Conservation (phyloP, 2,113 vertebrate species). For the Aspidoscelis tigris region DNA sequence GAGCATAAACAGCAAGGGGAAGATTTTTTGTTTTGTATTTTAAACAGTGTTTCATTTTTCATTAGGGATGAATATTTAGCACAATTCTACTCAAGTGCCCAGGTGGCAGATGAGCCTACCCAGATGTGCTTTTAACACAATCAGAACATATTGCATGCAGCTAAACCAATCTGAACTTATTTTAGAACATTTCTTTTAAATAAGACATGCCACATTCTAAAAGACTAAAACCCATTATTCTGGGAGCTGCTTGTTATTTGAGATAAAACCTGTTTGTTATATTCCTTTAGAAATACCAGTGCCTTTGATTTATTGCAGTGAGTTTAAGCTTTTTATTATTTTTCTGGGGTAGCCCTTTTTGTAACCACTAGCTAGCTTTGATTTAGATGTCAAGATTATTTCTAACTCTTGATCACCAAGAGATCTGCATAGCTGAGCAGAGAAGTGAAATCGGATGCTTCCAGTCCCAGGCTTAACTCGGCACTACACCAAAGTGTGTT, state of each 20-base stretch:
- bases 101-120: conserved; percentile 33
- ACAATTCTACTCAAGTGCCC: conserved; percentile 17
- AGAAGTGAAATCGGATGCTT: neutral
- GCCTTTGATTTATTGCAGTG: neutral
- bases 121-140: conserved; percentile 52
- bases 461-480: neutral
- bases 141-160: conserved; percentile 43
- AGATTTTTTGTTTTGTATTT: neutral
- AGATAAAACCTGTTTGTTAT: neutral
- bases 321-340: neutral
- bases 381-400: neutral
- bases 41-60: conserved; percentile 29
- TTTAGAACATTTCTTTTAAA: neutral
- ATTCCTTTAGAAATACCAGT: neutral
- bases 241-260: neutral
- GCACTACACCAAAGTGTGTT: neutral
- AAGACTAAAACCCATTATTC: neutral
- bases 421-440: neutral
- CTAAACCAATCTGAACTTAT: conserved; percentile 41
- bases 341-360: neutral
- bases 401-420: neutral
- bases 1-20: neutral
- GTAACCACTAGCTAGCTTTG: neutral
- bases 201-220: neutral
- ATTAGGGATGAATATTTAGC: conserved; percentile 33